These are phyloP conservation scores for Tupaia chinensis DNA, from an alignment of 2,113 vertebrate genomes.

Conservation along the genomic window DNA sequence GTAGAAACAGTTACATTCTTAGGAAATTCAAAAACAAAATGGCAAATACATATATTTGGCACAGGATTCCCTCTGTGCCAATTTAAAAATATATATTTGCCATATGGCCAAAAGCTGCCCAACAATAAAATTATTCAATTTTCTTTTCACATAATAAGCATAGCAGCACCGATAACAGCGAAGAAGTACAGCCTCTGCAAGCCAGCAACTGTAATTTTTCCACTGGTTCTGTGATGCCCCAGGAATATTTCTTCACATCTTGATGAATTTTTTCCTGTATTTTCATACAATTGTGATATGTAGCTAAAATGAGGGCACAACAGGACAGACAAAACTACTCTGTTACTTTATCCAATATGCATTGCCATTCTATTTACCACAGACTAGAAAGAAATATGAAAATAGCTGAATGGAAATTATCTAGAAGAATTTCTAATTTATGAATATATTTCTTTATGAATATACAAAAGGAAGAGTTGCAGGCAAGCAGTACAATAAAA, in stretches of 20 bases:
- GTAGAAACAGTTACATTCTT: background rate
- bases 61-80: background rate
- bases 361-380: background rate
- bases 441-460: background rate
- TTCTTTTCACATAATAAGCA: conserved; percentile 43
- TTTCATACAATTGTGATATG: background rate
- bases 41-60: background rate
- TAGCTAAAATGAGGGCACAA: background rate
- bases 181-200: background rate
- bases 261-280: background rate
- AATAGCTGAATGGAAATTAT: conserved; percentile 20
- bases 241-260: background rate
- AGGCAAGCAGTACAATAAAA: background rate
- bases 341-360: background rate
- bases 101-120: background rate
- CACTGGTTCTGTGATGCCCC: background rate
- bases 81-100: background rate
- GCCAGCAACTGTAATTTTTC: background rate
- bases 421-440: background rate
- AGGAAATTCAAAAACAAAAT: conserved; percentile 42
- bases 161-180: background rate
- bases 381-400: background rate
- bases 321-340: background rate
- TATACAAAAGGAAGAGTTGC: background rate
- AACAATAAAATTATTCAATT: background rate